phyloP scores from a whole-genome alignment of 2,113 vertebrate species.

The Nyctereutes procyonoides region DNA sequence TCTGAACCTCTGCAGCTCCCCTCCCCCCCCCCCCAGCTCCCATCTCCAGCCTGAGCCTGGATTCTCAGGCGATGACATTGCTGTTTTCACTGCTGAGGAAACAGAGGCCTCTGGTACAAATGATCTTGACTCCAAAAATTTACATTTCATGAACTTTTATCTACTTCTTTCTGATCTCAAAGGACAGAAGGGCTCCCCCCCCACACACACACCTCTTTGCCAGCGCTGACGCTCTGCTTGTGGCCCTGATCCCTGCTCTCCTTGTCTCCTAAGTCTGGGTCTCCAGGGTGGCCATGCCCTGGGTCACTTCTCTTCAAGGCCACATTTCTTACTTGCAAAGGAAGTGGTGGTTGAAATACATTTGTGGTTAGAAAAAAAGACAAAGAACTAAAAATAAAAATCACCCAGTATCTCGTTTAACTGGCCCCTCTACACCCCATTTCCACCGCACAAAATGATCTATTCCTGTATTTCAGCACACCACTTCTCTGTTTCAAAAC shows the following conservation, averaged over 20 bases:
- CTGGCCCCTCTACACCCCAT: neutral
- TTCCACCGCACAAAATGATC: neutral
- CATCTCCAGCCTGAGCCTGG: accelerated
- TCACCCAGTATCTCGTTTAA: neutral
- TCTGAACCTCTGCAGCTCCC: neutral
- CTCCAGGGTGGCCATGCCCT: neutral
- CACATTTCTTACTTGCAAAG: neutral
- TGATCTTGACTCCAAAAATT: neutral
- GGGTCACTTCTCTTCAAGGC: neutral
- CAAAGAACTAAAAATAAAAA: neutral
- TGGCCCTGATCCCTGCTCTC: neutral
- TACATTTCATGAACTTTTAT: neutral
- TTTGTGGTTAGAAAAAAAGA: neutral
- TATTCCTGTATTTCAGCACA: neutral
- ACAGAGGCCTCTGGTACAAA: neutral
- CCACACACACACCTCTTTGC: no score
- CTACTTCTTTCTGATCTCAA: neutral
- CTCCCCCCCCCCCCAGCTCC: accelerated
- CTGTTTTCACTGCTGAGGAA: neutral
- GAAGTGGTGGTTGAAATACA: neutral
- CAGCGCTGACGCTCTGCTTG: neutral
- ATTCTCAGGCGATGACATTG: accelerated
- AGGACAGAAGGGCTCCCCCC: neutral
- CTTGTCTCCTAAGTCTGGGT: neutral
- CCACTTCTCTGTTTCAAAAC: neutral